Base-by-base conservation (phyloP, 1,140 invertebrate species). In the Zaprionus africanus region DNA sequence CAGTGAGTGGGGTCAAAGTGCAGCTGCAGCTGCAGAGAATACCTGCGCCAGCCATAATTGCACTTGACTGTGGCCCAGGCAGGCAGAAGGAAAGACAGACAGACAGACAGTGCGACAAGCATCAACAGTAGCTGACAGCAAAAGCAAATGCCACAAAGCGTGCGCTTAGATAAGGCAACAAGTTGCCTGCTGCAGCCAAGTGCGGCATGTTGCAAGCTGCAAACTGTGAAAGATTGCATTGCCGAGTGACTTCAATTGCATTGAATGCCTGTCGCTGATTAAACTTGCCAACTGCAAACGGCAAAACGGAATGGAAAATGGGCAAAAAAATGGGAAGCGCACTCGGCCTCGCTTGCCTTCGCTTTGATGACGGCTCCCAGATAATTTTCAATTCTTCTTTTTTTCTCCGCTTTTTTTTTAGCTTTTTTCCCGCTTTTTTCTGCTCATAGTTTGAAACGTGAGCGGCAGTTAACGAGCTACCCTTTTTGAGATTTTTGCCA, bases 241-340 rank as follows among this genome's bases (percentile, higher is more conserved):
- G 82, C 79, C 72, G 86, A 85, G 77, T 85, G 82, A 75, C 77
- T 85, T 81, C 82, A 85, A 85, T 85, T 85, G 82, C 82, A 76
- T 78, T 81, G 66, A 60, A 53, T 71, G 79, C 24, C 75, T 76
- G 82, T 81, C 82, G 72, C 79, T 82, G 82, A 85, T 84, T 81
- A 84, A 80, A 72, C 81, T 46, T 75, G 74, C 56, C 46, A 56
- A 51, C 46, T 19, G 17, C 17, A 51, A 51, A 24, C 46, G 46
- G 46, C 0, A 49, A 49, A 43, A 43, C n/a, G 41, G 41, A 46
- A 51, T 51, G 46, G 17, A 51, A 51, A 51, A 51, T 51, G 19
- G 11, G 11, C 9, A 51, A 24, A 51, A 34, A 34, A 34, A 34
- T 66, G 53, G 49, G 28, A 24, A 66, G 41, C n/a, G 41, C 41